Evolutionary conservation across 2,113 vertebrate genomes (phyloP).

Genomic region (Anser brachyrhynchus): DNA sequence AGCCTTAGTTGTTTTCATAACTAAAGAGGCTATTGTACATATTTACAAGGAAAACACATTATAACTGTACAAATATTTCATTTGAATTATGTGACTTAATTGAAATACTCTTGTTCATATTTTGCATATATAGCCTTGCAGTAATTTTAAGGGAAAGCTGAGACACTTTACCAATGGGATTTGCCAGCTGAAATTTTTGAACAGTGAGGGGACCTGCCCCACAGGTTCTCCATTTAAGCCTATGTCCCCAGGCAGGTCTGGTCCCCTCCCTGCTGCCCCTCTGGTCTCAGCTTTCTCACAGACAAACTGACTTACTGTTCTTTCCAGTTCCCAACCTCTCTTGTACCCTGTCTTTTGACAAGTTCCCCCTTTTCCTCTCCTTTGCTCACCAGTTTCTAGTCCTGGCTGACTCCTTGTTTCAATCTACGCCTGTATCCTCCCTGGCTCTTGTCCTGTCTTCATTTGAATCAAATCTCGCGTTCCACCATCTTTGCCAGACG

Average conservation of each 20-base stretch:
- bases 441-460: background rate
- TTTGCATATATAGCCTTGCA: background rate
- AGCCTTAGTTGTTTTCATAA: background rate
- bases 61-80: background rate
- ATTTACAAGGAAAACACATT: background rate
- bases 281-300: background rate
- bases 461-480: background rate
- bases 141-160: background rate
- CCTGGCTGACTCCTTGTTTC: background rate
- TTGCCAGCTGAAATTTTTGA: background rate
- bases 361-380: background rate
- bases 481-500: background rate
- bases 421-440: background rate
- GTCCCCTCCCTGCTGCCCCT: background rate
- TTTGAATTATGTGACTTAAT: background rate
- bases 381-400: background rate
- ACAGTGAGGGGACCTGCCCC: background rate
- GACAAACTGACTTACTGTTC: background rate
- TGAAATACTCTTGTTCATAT: background rate
- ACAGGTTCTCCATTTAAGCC: background rate
- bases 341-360: background rate
- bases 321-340: background rate
- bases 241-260: background rate
- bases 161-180: background rate
- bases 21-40: background rate